These are phyloP conservation scores for Platalea minor DNA, from an alignment of 2,797 vertebrate species.

Conservation along the genomic window DNA sequence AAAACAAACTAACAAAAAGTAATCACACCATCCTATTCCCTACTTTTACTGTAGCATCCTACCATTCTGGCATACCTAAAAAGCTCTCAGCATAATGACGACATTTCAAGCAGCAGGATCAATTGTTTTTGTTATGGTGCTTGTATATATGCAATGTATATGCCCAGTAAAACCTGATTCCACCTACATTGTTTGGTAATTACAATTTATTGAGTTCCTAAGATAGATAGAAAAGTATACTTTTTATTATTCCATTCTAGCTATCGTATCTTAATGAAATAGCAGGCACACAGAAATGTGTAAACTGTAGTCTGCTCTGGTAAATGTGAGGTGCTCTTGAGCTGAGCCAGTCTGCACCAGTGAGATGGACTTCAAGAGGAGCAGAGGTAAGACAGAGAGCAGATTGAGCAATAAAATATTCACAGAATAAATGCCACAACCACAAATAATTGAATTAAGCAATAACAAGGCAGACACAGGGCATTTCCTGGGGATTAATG, in stretches of 20 bases:
- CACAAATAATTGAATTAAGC: constrained; percentile 68
- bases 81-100: neutral
- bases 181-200: neutral
- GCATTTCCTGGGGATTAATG: constrained; percentile 55
- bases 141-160: neutral
- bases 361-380: neutral
- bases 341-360: neutral
- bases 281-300: neutral
- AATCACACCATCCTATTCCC: neutral
- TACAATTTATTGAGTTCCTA: neutral
- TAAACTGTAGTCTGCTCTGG: neutral
- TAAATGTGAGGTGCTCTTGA: neutral
- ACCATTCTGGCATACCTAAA: neutral
- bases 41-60: neutral
- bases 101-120: constrained; percentile 29
- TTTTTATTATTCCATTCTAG: constrained; percentile 21
- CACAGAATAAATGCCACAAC: constrained; percentile 51
- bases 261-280: neutral
- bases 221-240: neutral
- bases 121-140: constrained; percentile 2
- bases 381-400: constrained; percentile 29
- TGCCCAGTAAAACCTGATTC: neutral
- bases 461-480: constrained; percentile 21
- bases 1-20: neutral
- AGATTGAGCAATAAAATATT: constrained; percentile 60